Evolutionary conservation across 2,113 vertebrate species (phyloP).

Genomic region (Oenanthe oenanthe): DNA sequence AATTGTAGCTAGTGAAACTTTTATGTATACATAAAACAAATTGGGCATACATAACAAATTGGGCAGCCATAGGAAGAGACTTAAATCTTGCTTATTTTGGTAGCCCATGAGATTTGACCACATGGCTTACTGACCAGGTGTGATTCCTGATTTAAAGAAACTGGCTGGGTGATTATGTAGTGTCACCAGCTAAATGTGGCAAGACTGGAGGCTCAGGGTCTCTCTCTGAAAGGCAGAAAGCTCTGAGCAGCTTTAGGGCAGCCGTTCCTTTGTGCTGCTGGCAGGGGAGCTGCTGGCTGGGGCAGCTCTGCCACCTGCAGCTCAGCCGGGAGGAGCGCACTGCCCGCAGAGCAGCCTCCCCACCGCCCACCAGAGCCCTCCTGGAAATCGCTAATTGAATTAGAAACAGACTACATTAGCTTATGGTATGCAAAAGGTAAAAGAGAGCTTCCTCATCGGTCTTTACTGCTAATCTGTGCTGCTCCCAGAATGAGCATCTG

Average conservation of each 20-base stretch:
- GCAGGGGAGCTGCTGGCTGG: conserved; percentile 17
- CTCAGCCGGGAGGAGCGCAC: conserved; percentile 12
- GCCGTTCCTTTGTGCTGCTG: neutral
- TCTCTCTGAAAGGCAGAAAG: neutral
- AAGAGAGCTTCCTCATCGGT: neutral
- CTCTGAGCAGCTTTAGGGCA: neutral
- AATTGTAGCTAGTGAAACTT: neutral
- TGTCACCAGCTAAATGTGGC: neutral
- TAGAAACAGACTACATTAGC: neutral
- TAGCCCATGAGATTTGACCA: neutral
- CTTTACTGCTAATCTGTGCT: neutral
- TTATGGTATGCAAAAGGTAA: neutral
- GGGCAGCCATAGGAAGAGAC: neutral
- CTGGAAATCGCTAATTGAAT: neutral
- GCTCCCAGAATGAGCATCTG: neutral
- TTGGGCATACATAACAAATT: neutral
- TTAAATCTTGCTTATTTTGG: neutral
- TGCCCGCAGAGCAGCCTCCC: fast-evolving
- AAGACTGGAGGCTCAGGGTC: neutral
- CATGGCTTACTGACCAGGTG: neutral
- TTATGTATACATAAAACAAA: neutral
- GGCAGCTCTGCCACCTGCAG: conserved; percentile 77
- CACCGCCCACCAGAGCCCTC: fast-evolving
- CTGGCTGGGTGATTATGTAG: neutral
- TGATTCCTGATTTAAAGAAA: neutral